Evolutionary conservation across 2,888 invertebrate genomes (phyloP).

Genomic region (Urechis unicinctus): DNA sequence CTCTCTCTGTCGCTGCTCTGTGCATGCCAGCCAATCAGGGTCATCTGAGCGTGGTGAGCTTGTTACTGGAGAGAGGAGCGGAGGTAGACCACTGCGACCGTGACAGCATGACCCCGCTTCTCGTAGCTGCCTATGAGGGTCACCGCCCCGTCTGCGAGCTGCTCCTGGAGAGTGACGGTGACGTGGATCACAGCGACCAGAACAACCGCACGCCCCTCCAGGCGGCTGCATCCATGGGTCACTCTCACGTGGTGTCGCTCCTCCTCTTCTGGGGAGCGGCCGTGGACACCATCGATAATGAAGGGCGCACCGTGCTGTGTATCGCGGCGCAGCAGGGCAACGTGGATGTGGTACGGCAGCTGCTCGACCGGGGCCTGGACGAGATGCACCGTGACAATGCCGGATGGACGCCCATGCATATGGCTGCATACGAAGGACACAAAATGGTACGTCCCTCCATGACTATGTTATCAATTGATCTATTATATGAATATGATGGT

Average conservation of each 20-base stretch:
- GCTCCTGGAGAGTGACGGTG: constrained; percentile 83
- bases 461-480: neutral
- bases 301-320: constrained; percentile 73
- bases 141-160: constrained; percentile 66
- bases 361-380: constrained; percentile 62
- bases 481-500: no score
- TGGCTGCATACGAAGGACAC: constrained; percentile 91
- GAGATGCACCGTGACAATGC: constrained; percentile 77
- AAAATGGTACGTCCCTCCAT: constrained; percentile 61
- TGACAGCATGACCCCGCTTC: constrained; percentile 49
- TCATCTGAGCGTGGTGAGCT: constrained; percentile 44
- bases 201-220: constrained; percentile 42
- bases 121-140: constrained; percentile 49
- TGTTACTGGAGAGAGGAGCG: constrained; percentile 43
- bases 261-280: constrained; percentile 92
- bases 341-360: constrained; percentile 79
- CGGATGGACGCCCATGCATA: constrained; percentile 95
- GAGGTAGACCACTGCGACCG: constrained; percentile 47
- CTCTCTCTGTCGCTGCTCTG: constrained; percentile 62
- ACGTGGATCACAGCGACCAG: constrained; percentile 76
- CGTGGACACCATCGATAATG: constrained; percentile 88
- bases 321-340: constrained; percentile 46
- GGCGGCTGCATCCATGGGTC: constrained; percentile 74
- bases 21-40: constrained; percentile 53
- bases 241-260: constrained; percentile 75